A percentile compares a stretch with the other conserved stretches of the same genome.
Conservation (phyloP, 1,140 invertebrate species). For the Brachystomella parvula region DNA sequence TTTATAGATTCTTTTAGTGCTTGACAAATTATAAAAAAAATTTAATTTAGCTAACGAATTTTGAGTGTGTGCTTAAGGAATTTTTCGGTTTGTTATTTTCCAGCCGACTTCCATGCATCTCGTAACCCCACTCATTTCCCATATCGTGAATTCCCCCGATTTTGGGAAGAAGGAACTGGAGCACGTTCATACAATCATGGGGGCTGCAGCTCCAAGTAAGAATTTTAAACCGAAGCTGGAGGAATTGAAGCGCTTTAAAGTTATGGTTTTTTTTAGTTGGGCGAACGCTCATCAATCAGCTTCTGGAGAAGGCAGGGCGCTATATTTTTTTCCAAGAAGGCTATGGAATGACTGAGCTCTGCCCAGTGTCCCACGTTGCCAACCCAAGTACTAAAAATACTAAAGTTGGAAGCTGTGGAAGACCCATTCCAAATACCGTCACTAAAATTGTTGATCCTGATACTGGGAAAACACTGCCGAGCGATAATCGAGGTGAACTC, state of each 20-base stretch:
- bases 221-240: too few relatives aligned
- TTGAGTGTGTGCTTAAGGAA: too few relatives aligned
- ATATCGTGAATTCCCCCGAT: conserved; percentile 54
- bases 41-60: too few relatives aligned
- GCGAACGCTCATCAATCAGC: neutral
- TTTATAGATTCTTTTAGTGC: too few relatives aligned
- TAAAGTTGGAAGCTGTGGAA: conserved; percentile 41
- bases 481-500: conserved; percentile 47
- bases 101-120: conserved; percentile 51
- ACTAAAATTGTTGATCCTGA: conserved; percentile 42
- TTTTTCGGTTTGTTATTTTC: neutral
- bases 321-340: conserved; percentile 26
- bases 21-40: too few relatives aligned
- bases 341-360: conserved; percentile 35
- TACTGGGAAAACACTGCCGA: conserved; percentile 41
- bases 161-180: conserved; percentile 11
- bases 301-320: conserved; percentile 22
- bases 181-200: conserved; percentile 1
- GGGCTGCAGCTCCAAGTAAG: conserved; percentile 21
- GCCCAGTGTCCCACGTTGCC: conserved; percentile 16
- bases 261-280: too few relatives aligned
- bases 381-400: conserved; percentile 11
- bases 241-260: too few relatives aligned
- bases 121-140: conserved; percentile 57
- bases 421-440: conserved; percentile 33